Base-by-base conservation (phyloP, 2,797 vertebrate species). In the Aythya fuligula region DNA sequence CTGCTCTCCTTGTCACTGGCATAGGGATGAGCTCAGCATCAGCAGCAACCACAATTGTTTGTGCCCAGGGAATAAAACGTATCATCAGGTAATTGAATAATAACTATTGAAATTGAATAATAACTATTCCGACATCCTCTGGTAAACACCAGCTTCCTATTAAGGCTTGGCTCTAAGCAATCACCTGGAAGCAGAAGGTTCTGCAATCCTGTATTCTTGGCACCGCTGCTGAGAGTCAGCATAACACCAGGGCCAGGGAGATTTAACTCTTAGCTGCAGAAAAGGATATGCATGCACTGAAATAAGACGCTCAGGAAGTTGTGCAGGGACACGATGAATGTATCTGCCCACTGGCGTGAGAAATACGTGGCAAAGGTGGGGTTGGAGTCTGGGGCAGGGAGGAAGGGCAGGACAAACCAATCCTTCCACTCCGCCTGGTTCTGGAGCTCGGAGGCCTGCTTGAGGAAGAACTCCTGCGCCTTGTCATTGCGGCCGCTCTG, bases 201-300 rank as follows among this genome's bases (percentile, higher is more conserved):
- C 71, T 49, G 38, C 4, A 82, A 58, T 20, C 43, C 21, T 47
- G 20, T 64, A 71, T 82, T 60, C 34, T 70, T 78, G 71, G 76
- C 57, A 62, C 18, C 11, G 11, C 16, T 13, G 13, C 11, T 61
- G 43, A 51, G 13, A 61, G 10, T 9, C 24, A 67, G 38, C 9
- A 0, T 34, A 67, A 58, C 28, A 82, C 25, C 11, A 53, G 43
- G 32, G 30, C 39, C 25, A 38, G 34, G 27, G 15, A 78, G 38
- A 75, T 60, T 67, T 53, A 91, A 65, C 62, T 56, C 27, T 10
- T 4, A 61, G 36, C 6, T 66, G 47, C 28, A 51, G 36, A 85
- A 88, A 98, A 99, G 99, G 99, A 99, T 99, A 99, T 99, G 99
- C 99, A 99, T 99, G 93, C 99, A 99, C 98, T 99, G 99, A 98